A percentile compares a stretch with the other conserved stretches of the same genome.
phyloP scores from a whole-genome alignment of 2,888 invertebrate genomes.

The Caenorhabditis sulstoni region DNA sequence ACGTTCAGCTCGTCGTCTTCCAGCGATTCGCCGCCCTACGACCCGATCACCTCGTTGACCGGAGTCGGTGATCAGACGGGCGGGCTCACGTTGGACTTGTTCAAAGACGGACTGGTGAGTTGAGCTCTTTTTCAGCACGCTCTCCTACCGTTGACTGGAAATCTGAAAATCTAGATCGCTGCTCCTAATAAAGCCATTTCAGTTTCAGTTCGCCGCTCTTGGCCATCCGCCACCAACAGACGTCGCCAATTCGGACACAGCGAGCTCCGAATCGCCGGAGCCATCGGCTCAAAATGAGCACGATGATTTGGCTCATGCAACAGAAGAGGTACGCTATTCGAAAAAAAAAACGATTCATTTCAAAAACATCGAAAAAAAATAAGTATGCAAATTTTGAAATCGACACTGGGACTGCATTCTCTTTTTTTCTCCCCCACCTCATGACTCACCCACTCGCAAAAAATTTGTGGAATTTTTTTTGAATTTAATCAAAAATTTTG shows the following conservation, averaged over 20 bases:
- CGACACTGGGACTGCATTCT: too few relatives aligned
- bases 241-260: conserved; percentile 56
- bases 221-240: conserved; percentile 27
- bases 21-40: conserved; percentile 40
- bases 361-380: conserved; percentile 3
- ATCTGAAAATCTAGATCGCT: too few relatives aligned
- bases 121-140: background rate
- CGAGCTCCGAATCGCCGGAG: conserved; percentile 60
- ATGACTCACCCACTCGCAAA: conserved; percentile 9
- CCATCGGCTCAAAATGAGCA: conserved; percentile 28
- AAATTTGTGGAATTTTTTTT: conserved; percentile 13
- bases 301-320: conserved; percentile 24
- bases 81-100: conserved; percentile 32
- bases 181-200: conserved; percentile 11
- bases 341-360: conserved; percentile 11
- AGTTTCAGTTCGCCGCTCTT: conserved; percentile 45
- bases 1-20: conserved; percentile 44
- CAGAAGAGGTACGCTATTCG: conserved; percentile 24
- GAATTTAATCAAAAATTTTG: conserved; percentile 1
- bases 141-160: background rate
- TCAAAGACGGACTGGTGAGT: conserved; percentile 43
- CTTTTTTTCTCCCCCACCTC: background rate
- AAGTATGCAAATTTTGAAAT: conserved; percentile 32
- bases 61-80: conserved; percentile 14
- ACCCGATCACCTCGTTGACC: conserved; percentile 22